Conservation (phyloP, 2,888 invertebrate species). For the Eurytoma californica region DNA sequence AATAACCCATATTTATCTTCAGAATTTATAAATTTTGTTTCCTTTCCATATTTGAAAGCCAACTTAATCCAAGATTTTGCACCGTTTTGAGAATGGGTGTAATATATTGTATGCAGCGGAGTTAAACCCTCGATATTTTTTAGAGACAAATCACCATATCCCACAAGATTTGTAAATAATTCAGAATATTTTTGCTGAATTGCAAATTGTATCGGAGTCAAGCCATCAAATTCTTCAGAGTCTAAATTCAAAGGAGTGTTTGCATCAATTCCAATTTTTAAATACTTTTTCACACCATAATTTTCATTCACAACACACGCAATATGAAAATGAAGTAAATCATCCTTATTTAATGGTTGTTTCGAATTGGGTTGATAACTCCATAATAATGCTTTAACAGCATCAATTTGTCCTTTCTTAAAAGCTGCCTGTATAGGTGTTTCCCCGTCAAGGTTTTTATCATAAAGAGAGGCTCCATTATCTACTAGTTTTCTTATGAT, state of each 20-base stretch:
- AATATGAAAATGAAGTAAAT: background rate
- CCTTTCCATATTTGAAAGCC: background rate
- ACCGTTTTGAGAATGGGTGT: background rate
- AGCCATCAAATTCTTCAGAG: background rate
- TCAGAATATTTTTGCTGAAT: background rate
- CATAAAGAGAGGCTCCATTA: slow-evolving; percentile 1
- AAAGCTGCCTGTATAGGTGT: background rate
- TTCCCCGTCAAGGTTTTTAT: background rate
- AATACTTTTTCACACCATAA: background rate
- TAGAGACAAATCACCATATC: background rate
- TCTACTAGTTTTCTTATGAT: background rate
- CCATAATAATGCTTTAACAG: background rate
- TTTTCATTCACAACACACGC: background rate
- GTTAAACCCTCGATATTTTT: background rate
- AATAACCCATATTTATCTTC: background rate
- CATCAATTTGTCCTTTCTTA: background rate
- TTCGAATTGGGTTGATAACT: too few species aligned
- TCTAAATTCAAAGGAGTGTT: background rate
- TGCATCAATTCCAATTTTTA: background rate
- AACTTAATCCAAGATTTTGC: too few species aligned
- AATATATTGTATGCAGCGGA: background rate
- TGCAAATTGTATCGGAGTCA: background rate
- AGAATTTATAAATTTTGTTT: background rate
- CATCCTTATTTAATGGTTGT: background rate
- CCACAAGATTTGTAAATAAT: background rate